Percentiles rank a stretch among this genome's conserved stretches.
phyloP scores from a whole-genome alignment of 2,113 vertebrate species.

The Entomyzon cyanotis region DNA sequence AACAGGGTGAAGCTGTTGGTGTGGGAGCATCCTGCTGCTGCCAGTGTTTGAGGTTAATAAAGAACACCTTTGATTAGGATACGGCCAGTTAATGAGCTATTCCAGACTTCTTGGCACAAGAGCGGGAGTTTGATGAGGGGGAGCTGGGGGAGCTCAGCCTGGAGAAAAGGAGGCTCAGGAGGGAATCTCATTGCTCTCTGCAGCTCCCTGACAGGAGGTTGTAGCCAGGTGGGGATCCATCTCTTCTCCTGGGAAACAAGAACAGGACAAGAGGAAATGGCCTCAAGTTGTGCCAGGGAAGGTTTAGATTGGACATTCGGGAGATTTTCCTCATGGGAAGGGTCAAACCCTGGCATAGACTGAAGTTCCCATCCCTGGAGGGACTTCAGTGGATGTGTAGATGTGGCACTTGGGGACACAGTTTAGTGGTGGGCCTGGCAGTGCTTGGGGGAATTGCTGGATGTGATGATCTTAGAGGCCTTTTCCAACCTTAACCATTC shows the following conservation, averaged over 20 bases:
- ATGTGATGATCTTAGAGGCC: fast-evolving
- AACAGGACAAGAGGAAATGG: background rate
- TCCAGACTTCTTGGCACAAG: background rate
- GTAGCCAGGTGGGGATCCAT: background rate
- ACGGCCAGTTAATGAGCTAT: background rate
- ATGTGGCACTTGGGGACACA: background rate
- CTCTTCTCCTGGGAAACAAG: background rate
- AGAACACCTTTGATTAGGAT: background rate
- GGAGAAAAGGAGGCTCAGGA: background rate
- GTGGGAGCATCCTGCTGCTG: background rate
- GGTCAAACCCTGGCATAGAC: background rate
- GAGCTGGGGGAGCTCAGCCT: background rate
- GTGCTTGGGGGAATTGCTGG: background rate
- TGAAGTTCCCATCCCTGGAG: background rate
- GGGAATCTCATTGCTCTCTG: no score
- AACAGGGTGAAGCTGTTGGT: background rate
- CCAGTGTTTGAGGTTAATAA: background rate
- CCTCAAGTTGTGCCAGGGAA: background rate
- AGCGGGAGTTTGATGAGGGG: background rate
- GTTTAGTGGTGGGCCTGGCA: background rate
- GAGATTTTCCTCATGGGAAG: background rate
- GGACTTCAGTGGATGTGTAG: background rate
- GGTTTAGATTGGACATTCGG: background rate
- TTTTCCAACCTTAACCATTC: background rate
- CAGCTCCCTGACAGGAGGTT: background rate